Percentiles rank a stretch among this genome's conserved stretches.
phyloP scores from a whole-genome alignment of 2,113 vertebrate genomes.

The Macquaria australasica region DNA sequence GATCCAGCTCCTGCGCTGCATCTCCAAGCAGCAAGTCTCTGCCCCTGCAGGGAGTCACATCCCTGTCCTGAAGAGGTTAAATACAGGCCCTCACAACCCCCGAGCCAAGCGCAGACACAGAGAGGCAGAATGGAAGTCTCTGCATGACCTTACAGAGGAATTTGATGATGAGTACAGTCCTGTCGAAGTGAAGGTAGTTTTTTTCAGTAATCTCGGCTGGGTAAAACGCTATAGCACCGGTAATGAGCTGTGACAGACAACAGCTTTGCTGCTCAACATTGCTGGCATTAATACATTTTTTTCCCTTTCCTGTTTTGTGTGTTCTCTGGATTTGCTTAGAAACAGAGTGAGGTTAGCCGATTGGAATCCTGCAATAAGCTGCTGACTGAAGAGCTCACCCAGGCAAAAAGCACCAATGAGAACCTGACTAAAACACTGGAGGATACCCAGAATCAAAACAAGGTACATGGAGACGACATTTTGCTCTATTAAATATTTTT shows the following conservation, averaged over 20 bases:
- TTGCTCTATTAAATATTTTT: neutral
- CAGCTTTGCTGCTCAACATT: neutral
- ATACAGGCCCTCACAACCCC: neutral
- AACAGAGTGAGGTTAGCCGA: constrained; percentile 73
- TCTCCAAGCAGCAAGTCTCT: constrained; percentile 67
- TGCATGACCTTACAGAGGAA: constrained; percentile 80
- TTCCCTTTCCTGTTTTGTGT: constrained; percentile 21
- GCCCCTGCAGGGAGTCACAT: constrained; percentile 77
- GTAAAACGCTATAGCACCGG: neutral
- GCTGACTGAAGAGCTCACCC: constrained; percentile 79
- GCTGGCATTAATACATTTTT: constrained; percentile 6
- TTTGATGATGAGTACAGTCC: constrained; percentile 84
- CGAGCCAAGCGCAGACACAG: constrained; percentile 37
- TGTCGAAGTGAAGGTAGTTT: constrained; percentile 80
- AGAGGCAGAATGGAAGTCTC: constrained; percentile 67
- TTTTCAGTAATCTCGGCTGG: constrained; percentile 1
- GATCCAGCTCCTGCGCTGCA: constrained; percentile 76
- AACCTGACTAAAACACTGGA: constrained; percentile 77
- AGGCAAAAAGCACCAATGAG: constrained; percentile 68
- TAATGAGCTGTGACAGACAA: constrained; percentile 11
- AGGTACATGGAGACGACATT: constrained; percentile 65
- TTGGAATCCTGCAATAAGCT: constrained; percentile 75
- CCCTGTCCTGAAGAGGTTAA: constrained; percentile 71
- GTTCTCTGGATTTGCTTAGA: constrained; percentile 45
- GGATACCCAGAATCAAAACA: constrained; percentile 77